A percentile compares a stretch with the other conserved stretches of the same genome.
Conservation (phyloP, 1,140 invertebrate species). For the Brachystomella parvula region DNA sequence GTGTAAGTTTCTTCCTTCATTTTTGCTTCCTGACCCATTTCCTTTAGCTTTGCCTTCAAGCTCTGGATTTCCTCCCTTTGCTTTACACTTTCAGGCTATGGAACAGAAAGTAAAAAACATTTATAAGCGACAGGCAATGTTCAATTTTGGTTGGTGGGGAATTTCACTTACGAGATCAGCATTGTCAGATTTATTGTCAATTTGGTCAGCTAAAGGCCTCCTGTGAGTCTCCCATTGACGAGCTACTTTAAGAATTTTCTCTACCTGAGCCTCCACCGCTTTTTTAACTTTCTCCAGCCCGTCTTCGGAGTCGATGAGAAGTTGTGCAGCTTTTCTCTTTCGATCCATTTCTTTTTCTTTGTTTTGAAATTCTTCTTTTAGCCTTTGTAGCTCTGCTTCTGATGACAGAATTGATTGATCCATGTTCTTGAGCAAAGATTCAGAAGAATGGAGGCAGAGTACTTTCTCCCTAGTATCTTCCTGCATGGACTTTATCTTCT, state of each 20-base stretch:
- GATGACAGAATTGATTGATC: conserved; percentile 44
- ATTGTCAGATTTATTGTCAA: conserved; percentile 51
- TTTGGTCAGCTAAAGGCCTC: conserved; percentile 55
- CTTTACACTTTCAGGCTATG: conserved; percentile 48
- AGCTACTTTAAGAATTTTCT: conserved; percentile 54
- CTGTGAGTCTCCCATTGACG: conserved; percentile 63
- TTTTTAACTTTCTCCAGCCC: conserved; percentile 57
- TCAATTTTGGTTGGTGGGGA: conserved; percentile 47
- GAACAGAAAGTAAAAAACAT: conserved; percentile 17
- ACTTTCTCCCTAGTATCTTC: conserved; percentile 25
- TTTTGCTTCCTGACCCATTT: conserved; percentile 47
- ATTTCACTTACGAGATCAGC: conserved; percentile 40
- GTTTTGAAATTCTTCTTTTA: conserved; percentile 41
- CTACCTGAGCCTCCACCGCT: conserved; percentile 52
- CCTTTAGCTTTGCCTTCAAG: conserved; percentile 47
- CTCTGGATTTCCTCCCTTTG: conserved; percentile 47
- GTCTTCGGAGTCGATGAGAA: conserved; percentile 54
- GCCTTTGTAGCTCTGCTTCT: conserved; percentile 44
- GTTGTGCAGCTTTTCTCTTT: conserved; percentile 54
- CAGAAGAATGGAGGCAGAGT: conserved; percentile 14
- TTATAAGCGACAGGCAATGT: conserved; percentile 28
- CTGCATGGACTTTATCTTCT: conserved; percentile 28
- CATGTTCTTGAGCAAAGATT: conserved; percentile 18
- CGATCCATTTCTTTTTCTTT: conserved; percentile 47
- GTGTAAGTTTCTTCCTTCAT: conserved; percentile 48